These are phyloP conservation scores for Sycophaga agraensis DNA, from an alignment of 1,140 invertebrate genomes.

Conservation along the genomic window DNA sequence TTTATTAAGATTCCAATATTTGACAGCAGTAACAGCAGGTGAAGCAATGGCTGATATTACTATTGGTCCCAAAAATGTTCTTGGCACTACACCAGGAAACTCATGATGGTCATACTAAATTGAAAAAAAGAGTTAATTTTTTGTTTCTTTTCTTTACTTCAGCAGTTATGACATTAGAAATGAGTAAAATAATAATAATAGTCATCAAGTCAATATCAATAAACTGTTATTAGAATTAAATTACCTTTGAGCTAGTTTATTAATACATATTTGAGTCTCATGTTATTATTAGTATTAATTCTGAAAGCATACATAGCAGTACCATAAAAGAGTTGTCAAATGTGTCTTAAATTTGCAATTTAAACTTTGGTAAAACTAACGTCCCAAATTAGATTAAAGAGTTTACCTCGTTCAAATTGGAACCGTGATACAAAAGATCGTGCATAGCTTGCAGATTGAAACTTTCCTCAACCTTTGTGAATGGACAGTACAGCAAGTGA, in stretches of 20 bases:
- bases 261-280: too few species aligned
- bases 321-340: too few species aligned
- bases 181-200: neutral
- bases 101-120: slow-evolving; percentile 94
- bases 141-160: too few species aligned
- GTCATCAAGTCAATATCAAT: too few species aligned
- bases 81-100: slow-evolving; percentile 97
- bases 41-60: slow-evolving; percentile 76
- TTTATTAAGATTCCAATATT: slow-evolving; percentile 76
- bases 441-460: slow-evolving; percentile 98
- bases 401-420: slow-evolving; percentile 80
- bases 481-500: slow-evolving; percentile 88
- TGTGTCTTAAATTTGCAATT: too few species aligned
- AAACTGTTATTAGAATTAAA: too few species aligned
- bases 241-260: too few species aligned
- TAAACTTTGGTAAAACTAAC: too few species aligned
- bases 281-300: too few species aligned
- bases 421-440: slow-evolving; percentile 88
- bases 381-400: slow-evolving; percentile 25
- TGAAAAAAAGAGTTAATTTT: slow-evolving; percentile 21
- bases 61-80: slow-evolving; percentile 94
- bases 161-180: neutral
- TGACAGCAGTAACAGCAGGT: slow-evolving; percentile 72
- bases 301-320: too few species aligned
- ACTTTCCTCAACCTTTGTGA: slow-evolving; percentile 99